Percentiles rank a stretch among this genome's conserved stretches.
These are phyloP conservation scores for Idaea aversata DNA, from an alignment of 2,888 invertebrate species.

Conservation along the genomic window DNA sequence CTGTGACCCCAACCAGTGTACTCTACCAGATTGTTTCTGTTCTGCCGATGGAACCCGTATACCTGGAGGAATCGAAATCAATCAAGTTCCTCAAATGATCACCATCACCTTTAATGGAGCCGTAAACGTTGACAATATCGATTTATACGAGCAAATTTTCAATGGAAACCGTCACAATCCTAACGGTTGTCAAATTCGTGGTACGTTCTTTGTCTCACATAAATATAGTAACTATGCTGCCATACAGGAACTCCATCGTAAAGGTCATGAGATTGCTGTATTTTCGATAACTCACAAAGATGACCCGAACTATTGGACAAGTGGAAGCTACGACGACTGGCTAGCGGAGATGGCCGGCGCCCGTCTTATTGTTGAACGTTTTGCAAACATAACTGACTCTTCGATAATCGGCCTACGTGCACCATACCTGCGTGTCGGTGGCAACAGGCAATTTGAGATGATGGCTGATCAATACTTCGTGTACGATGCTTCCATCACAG, in stretches of 20 bases:
- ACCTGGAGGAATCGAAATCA: slow-evolving; percentile 90
- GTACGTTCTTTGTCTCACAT: slow-evolving; percentile 95
- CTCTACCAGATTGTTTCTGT: slow-evolving; percentile 95
- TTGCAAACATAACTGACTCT: slow-evolving; percentile 95
- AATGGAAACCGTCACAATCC: slow-evolving; percentile 92
- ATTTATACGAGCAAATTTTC: slow-evolving; percentile 94
- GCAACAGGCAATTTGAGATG: slow-evolving; percentile 97
- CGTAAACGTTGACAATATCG: slow-evolving; percentile 95
- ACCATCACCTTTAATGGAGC: slow-evolving; percentile 96
- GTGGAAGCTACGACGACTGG: slow-evolving; percentile 95
- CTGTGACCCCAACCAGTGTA: slow-evolving; percentile 93
- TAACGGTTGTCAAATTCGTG: slow-evolving; percentile 93
- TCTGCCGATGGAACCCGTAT: slow-evolving; percentile 95
- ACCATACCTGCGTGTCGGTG: slow-evolving; percentile 93
- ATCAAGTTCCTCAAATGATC: slow-evolving; percentile 95
- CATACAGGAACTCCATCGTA: slow-evolving; percentile 92
- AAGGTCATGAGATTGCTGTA: slow-evolving; percentile 94
- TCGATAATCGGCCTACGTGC: slow-evolving; percentile 94
- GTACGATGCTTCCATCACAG: slow-evolving; percentile 96
- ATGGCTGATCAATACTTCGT: slow-evolving; percentile 97
- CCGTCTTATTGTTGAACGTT: slow-evolving; percentile 91
- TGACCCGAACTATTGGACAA: slow-evolving; percentile 93
- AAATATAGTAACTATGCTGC: slow-evolving; percentile 96
- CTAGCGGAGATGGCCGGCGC: slow-evolving; percentile 96
- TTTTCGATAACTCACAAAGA: slow-evolving; percentile 96